A percentile compares a stretch with the other conserved stretches of the same genome.
Conservation (phyloP, 2,113 vertebrate species). For the Corynorhinus townsendii region DNA sequence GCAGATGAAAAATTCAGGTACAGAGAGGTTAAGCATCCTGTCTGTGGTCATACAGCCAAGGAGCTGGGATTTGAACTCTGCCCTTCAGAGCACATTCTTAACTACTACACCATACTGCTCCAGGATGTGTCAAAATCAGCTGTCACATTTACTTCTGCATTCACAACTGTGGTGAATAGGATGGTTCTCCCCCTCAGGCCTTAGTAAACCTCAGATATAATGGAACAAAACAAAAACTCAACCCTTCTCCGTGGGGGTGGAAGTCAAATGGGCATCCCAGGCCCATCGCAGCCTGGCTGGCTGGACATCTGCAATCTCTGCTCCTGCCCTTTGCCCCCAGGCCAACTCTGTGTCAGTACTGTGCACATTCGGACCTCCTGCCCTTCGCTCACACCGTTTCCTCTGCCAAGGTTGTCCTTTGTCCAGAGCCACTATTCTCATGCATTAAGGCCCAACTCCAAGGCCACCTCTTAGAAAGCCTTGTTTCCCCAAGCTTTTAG, state of each 20-base stretch:
- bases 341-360: fast-evolving
- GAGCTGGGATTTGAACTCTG: background rate
- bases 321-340: background rate
- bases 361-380: background rate
- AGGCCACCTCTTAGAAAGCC: background rate
- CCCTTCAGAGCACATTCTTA: background rate
- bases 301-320: background rate
- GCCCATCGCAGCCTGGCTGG: background rate
- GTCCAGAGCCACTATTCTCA: background rate
- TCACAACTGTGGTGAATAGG: background rate
- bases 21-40: background rate
- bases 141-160: background rate
- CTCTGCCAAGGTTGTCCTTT: background rate
- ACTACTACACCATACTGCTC: background rate
- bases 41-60: background rate
- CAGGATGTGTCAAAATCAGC: background rate
- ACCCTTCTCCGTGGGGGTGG: background rate
- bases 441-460: background rate
- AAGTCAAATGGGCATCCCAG: background rate
- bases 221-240: background rate
- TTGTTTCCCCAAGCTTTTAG: too few species aligned
- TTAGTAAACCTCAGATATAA: background rate
- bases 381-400: fast-evolving
- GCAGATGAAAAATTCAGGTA: background rate
- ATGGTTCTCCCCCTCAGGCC: background rate